Conservation (phyloP, 2,888 invertebrate genomes). For the Rhagium mordax region DNA sequence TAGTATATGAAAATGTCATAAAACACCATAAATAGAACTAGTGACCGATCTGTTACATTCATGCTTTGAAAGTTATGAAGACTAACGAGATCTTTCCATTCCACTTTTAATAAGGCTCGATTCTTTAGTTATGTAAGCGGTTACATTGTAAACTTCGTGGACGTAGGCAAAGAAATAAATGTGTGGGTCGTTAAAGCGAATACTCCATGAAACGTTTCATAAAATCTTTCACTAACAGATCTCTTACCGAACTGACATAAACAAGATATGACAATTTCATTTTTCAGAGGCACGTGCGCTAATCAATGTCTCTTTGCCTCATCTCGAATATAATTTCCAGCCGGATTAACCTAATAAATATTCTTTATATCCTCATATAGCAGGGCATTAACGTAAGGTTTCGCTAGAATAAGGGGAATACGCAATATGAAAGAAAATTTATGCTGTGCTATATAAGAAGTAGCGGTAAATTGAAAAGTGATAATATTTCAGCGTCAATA, state of each 20-base stretch:
- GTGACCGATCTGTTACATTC: too few relatives aligned
- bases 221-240: constrained; percentile 24
- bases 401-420: neutral
- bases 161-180: neutral
- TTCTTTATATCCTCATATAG: neutral
- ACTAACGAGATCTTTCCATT: neutral
- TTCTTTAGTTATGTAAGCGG: neutral
- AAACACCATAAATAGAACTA: too few relatives aligned
- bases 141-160: neutral
- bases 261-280: constrained; percentile 21
- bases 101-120: neutral
- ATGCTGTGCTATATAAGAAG: neutral
- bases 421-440: neutral
- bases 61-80: neutral
- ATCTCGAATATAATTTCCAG: constrained; percentile 13
- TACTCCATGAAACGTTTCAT: constrained; percentile 3
- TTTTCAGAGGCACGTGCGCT: constrained; percentile 4
- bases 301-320: constrained; percentile 15
- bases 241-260: neutral
- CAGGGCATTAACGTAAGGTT: neutral
- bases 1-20: too few relatives aligned
- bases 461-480: neutral
- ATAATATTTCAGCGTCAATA: neutral
- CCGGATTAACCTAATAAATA: constrained; percentile 21
- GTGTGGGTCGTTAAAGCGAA: neutral